phyloP scores from a whole-genome alignment of 2,888 invertebrate species.

The Pogonocherus hispidulus region DNA sequence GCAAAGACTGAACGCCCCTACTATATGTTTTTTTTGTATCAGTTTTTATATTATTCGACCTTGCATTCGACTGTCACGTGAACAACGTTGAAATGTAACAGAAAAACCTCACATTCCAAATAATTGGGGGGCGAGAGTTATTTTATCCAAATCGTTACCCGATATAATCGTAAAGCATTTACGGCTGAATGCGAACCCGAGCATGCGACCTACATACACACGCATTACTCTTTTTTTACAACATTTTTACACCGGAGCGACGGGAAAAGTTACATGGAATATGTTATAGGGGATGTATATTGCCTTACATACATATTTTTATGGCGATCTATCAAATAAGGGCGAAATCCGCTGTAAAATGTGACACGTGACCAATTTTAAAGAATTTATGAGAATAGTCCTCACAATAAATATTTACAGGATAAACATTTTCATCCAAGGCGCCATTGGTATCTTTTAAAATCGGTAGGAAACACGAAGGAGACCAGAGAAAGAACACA shows the following conservation, averaged over 20 bases:
- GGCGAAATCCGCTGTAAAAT: background rate
- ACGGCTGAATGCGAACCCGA: background rate
- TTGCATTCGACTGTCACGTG: too few relatives aligned
- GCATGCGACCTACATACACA: slow-evolving; percentile 7
- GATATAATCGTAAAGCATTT: slow-evolving; percentile 5
- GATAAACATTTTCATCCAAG: too few relatives aligned
- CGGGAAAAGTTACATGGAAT: too few relatives aligned
- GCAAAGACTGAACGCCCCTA: too few relatives aligned
- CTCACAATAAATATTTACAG: too few relatives aligned
- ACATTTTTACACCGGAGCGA: background rate
- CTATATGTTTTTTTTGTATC: too few relatives aligned
- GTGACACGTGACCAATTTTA: background rate
- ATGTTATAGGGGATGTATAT: background rate
- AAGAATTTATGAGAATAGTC: too few relatives aligned
- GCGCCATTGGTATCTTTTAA: too few relatives aligned
- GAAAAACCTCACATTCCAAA: too few relatives aligned
- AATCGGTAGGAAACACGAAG: too few relatives aligned
- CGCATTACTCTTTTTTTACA: slow-evolving; percentile 13
- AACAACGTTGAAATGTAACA: too few relatives aligned
- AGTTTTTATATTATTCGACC: background rate
- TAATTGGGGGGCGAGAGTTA: background rate
- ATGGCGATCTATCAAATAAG: background rate
- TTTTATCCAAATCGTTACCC: background rate
- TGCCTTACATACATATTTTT: background rate
- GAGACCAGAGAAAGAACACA: too few relatives aligned